Evolutionary conservation across 2,797 vertebrate genomes (phyloP), one percentile per base, ranked within the genome.

Genomic region (Chlorospingus semifuscus): DNA sequence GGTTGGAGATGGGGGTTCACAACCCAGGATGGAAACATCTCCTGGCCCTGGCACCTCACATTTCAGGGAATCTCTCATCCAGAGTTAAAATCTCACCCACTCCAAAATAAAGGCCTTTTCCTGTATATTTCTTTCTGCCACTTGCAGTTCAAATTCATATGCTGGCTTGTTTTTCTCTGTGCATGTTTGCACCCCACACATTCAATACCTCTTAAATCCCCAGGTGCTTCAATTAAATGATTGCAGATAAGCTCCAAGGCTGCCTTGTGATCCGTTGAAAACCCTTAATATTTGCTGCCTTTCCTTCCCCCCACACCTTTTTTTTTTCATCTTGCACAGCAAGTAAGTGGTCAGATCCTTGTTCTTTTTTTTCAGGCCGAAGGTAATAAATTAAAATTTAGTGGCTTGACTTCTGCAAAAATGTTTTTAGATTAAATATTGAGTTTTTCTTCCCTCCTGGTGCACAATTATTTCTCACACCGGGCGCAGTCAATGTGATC

Each of bases 161-260:
- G 65, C 68, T 36, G 4, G 3, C 42, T 91, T 75, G 52, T 32
- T 92, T 87, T 83, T 21, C 60, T 61, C 42, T 0, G 2, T 17
- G 16, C 29, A 1, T 55, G 29, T 37, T 74, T 68, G 53, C 57
- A 68, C 78, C 32, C 29, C 66, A 26, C 87, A 32, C 78, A 39
- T 36, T 69, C 71, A 61, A 12, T 69, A 18, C 70, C 66, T 89
- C 63, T 53, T 21, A 76, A 94, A 82, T 92, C 93, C 84, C 89
- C 61, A 65, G 84, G 68, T 89, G 65, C 84, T 82, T 91, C 91
- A 91, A 82, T 87, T 69, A 94, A 74, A 63, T 74, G 52, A 36
- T 77, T 76, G 87, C 74, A 94, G 89, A 77, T 69, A 46, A 84
- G 63, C 80, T 93, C 71, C 37, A 34, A 2, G 36, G 10, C 87